These are phyloP conservation scores for Callithrix jacchus DNA, from an alignment of 2,113 vertebrate genomes.

Conservation along the genomic window DNA sequence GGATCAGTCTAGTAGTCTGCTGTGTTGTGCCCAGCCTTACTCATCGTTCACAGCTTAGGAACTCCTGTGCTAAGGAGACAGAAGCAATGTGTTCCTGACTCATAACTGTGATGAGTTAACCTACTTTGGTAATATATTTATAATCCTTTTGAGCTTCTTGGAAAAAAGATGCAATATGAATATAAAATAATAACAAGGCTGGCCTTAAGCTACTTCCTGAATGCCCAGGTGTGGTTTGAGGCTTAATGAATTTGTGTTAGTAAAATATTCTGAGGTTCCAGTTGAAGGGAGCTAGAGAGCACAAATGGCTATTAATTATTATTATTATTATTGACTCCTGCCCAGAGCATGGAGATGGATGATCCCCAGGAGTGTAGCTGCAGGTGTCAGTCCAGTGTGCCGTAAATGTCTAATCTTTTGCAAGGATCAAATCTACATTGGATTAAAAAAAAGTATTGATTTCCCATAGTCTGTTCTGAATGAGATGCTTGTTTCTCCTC, in stretches of 20 bases:
- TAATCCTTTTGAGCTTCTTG: slow-evolving; percentile 40
- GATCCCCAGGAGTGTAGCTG: background rate
- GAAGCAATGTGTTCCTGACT: background rate
- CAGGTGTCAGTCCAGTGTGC: background rate
- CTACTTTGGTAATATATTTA: slow-evolving; percentile 62
- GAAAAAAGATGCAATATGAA: slow-evolving; percentile 49
- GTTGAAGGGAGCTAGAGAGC: slow-evolving; percentile 24
- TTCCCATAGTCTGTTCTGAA: slow-evolving; percentile 39
- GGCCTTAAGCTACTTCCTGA: slow-evolving; percentile 38
- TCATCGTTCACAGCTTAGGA: background rate
- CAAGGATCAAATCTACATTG: slow-evolving; percentile 32
- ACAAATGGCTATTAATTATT: slow-evolving; percentile 70
- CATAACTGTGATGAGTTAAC: slow-evolving; percentile 36
- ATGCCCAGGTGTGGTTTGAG: slow-evolving; percentile 62
- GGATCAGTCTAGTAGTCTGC: background rate
- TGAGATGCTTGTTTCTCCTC: background rate
- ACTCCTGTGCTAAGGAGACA: background rate
- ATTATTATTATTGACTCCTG: slow-evolving; percentile 13
- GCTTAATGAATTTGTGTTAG: slow-evolving; percentile 63
- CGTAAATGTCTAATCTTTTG: slow-evolving; percentile 34
- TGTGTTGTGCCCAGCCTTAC: background rate
- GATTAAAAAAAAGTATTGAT: background rate
- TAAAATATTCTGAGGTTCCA: slow-evolving; percentile 41
- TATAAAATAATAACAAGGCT: slow-evolving; percentile 59
- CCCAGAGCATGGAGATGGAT: slow-evolving; percentile 32